Conservation (phyloP, 2,888 invertebrate genomes). For the Lepidochitona cinerea region DNA sequence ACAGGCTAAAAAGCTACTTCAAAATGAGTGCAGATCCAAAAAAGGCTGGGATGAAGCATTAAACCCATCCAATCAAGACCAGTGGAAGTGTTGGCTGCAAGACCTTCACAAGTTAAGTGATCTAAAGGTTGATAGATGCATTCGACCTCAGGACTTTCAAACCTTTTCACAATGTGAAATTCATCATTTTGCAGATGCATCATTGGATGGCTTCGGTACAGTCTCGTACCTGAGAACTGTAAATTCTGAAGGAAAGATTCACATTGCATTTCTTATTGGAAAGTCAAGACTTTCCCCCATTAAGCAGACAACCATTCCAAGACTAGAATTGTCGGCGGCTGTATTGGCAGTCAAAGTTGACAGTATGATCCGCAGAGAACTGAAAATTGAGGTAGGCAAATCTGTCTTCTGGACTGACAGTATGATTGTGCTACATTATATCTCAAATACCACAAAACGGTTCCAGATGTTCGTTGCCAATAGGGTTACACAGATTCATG, state of each 20-base stretch:
- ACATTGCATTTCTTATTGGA: slow-evolving; percentile 10
- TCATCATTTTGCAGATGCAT: slow-evolving; percentile 18
- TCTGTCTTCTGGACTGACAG: slow-evolving; percentile 17
- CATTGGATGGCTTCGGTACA: slow-evolving; percentile 9
- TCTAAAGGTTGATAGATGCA: neutral
- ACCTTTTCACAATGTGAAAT: neutral
- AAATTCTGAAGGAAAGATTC: neutral
- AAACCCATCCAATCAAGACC: no score
- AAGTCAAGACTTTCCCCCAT: slow-evolving; percentile 11
- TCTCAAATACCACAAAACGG: slow-evolving; percentile 3
- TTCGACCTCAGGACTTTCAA: neutral
- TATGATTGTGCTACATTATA: slow-evolving; percentile 10
- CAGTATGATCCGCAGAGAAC: neutral
- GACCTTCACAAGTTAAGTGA: no score
- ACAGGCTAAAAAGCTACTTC: no score
- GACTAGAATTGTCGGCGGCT: slow-evolving; percentile 13
- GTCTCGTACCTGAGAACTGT: slow-evolving; percentile 10
- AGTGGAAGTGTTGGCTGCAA: no score
- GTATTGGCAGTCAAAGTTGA: slow-evolving; percentile 9
- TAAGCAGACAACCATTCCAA: slow-evolving; percentile 12
- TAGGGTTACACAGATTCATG: neutral
- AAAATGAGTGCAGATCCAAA: no score
- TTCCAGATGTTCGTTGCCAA: slow-evolving; percentile 16
- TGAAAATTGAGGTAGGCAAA: neutral
- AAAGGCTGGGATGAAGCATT: no score